phyloP scores from a whole-genome alignment of 1,140 invertebrate genomes.

The Grapholita molesta region DNA sequence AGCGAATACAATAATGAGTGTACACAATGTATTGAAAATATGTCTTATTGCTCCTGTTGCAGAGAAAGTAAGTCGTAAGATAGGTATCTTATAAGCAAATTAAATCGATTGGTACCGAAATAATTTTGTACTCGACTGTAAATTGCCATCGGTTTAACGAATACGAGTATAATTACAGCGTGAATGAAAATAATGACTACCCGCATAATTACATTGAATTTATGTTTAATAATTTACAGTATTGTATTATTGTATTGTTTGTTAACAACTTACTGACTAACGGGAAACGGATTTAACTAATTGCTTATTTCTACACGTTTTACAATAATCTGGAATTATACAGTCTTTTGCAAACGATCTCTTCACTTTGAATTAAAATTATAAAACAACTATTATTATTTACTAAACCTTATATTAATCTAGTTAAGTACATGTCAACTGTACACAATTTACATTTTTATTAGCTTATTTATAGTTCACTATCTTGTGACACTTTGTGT shows the following conservation, averaged over 20 bases:
- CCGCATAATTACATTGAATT: neutral
- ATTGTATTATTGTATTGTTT: neutral
- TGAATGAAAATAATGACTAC: neutral
- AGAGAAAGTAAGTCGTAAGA: too few relatives aligned
- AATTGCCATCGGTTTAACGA: neutral
- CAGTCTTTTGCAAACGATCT: slow-evolving; percentile 10
- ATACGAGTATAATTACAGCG: neutral
- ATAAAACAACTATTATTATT: neutral
- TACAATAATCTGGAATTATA: slow-evolving; percentile 9
- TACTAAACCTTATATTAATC: neutral
- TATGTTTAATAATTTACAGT: neutral
- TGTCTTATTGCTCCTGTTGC: too few relatives aligned
- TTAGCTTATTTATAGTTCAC: neutral
- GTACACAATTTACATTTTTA: neutral
- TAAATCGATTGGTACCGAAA: too few relatives aligned
- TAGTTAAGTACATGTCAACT: neutral
- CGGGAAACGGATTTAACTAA: neutral
- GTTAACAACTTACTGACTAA: neutral
- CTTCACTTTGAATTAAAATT: neutral
- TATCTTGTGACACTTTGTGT: slow-evolving; percentile 1
- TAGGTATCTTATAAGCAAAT: too few relatives aligned
- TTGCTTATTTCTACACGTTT: neutral
- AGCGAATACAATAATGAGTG: too few relatives aligned
- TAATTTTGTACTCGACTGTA: too few relatives aligned
- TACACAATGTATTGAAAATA: too few relatives aligned